Percentiles rank a stretch among this genome's conserved stretches.
Conservation (phyloP, 2,113 vertebrate genomes). For the Picathartes gymnocephalus region DNA sequence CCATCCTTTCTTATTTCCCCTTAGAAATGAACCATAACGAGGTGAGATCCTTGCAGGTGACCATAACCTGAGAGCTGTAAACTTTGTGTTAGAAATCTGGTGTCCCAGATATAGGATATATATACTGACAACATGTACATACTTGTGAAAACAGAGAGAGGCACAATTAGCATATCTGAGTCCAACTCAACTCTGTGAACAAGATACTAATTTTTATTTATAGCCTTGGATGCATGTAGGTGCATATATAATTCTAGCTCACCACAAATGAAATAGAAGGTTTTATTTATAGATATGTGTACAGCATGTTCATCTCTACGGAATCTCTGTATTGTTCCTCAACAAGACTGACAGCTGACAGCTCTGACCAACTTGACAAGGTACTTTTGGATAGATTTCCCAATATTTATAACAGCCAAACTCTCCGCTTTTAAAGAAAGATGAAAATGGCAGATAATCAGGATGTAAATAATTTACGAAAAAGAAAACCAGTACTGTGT, state of each 20-base stretch:
- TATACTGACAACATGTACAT: background rate
- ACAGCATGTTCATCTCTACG: background rate
- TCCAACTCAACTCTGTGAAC: background rate
- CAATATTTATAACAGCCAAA: background rate
- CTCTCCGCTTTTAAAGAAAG: background rate
- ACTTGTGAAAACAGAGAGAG: background rate
- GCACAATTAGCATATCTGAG: background rate
- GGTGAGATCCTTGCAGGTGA: background rate
- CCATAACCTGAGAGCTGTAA: background rate
- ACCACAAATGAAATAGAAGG: background rate
- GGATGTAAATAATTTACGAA: background rate
- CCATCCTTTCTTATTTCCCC: background rate
- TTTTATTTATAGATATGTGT: constrained; percentile 23
- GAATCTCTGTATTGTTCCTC: background rate
- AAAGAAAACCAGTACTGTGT: background rate
- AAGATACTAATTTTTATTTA: constrained; percentile 16
- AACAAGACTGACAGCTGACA: constrained; percentile 18
- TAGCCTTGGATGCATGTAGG: background rate
- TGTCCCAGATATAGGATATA: background rate
- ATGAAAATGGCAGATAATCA: background rate
- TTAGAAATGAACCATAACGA: background rate
- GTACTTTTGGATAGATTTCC: background rate
- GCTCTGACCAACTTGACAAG: background rate
- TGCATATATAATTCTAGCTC: background rate
- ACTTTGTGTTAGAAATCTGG: background rate